Evolutionary conservation across 2,113 vertebrate species (phyloP).

Genomic region (Oncorhynchus masou): DNA sequence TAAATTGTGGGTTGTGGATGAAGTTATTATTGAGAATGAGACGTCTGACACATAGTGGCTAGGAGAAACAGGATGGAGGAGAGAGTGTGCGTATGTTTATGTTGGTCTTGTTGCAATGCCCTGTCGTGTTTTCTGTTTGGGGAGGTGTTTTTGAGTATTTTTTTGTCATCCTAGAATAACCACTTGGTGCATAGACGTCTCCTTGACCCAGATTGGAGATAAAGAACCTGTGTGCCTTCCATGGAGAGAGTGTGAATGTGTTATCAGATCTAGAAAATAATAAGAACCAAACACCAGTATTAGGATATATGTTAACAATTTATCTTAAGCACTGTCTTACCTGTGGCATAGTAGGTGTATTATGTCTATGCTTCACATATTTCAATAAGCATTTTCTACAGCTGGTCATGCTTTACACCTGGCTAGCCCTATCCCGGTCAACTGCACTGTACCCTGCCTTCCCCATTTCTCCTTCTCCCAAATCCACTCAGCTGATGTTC

Average conservation of each 20-base stretch:
- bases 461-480: too few species aligned
- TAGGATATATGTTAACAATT: conserved; percentile 1
- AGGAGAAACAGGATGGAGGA: conserved; percentile 13
- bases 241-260: conserved; percentile 21
- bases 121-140: conserved; percentile 23
- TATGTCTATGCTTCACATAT: not conserved
- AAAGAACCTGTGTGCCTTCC: conserved; percentile 25
- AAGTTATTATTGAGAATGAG: conserved; percentile 39
- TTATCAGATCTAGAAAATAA: conserved; percentile 5
- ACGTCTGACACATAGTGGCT: conserved; percentile 17
- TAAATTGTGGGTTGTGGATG: conserved; percentile 52
- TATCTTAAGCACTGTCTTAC: not conserved
- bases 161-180: conserved; percentile 49
- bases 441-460: too few species aligned
- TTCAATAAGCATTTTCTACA: too few species aligned
- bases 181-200: conserved; percentile 27
- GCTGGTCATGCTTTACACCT: too few species aligned
- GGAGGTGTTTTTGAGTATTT: conserved; percentile 31
- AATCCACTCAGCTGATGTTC: too few species aligned
- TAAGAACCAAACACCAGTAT: not conserved
- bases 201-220: conserved; percentile 48
- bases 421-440: too few species aligned
- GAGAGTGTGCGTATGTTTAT: conserved; percentile 23
- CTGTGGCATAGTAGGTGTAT: conserved; percentile 1
- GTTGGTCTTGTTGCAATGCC: conserved; percentile 12